Base-by-base conservation (phyloP, 2,888 invertebrate genomes). In the Eupithecia abbreviata region DNA sequence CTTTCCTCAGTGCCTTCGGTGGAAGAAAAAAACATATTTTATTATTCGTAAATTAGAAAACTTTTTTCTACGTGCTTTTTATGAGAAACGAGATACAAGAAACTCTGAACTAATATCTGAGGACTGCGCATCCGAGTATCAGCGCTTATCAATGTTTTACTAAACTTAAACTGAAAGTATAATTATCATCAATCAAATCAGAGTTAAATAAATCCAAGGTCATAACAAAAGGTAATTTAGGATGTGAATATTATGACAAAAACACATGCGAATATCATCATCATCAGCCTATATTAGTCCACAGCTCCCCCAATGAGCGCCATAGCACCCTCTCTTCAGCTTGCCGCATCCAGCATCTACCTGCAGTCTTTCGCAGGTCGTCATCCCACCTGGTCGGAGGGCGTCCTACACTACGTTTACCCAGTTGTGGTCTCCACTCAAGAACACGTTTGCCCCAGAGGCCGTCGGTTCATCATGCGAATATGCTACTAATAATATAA, bases 11-110 rank as follows among this genome's bases (percentile, higher is more conserved):
- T 89, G 87, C 88, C 87, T 89, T 88, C 87, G 88, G 88, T 88
- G 70, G 71, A 84, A 87, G 88, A 88, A 88, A 89, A 88, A 92
- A 90, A 90, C 88, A 90, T 90, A 90, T 91, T 90, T 91, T 90
- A 90, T 91, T 91, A 91, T 91, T 92, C 90, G 86, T 90, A 93
- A 92, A 93, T 93, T 93, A 91, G 89, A 92, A 92, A 93, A 93
- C 86, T 93, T 92, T 91, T 87, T 88, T 87, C 85, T 86, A 85
- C 86, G 88, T 89, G 86, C 85, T 90, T 88, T 87, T 87, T 84
- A 83, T 84, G 83, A 87, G 82, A 86, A 89, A 89, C 84, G 83
- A 84, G 80, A 80, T 75, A 76, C 68, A 80, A 77, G 67, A 66
- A 51, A 66, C 66, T 49, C 65, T 65, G 49, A n/a, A 55, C 62